A percentile compares a stretch with the other conserved stretches of the same genome.
Conservation (phyloP, 2,888 invertebrate species). For the Dascillus cervinus region DNA sequence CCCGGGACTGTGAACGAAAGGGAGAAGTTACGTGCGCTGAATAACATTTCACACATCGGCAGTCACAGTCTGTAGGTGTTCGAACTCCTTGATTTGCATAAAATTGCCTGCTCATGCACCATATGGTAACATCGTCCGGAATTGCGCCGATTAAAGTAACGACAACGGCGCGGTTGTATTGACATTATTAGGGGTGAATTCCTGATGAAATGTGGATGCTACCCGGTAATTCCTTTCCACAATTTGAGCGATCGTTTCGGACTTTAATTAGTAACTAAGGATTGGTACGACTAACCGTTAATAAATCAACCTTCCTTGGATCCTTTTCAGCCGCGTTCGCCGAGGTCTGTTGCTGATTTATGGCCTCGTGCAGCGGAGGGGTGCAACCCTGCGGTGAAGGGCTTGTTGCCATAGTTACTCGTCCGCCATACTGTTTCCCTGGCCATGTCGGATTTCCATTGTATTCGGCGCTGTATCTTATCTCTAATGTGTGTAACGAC, state of each 20-base stretch:
- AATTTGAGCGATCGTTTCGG: slow-evolving; percentile 9
- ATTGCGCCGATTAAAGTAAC: slow-evolving; percentile 12
- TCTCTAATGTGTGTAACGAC: slow-evolving; percentile 28
- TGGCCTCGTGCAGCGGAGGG: slow-evolving; percentile 23
- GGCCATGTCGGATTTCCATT: slow-evolving; percentile 23
- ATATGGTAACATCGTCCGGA: slow-evolving; percentile 21
- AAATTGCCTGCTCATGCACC: slow-evolving; percentile 22
- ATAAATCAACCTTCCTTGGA: slow-evolving; percentile 18
- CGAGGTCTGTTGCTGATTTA: slow-evolving; percentile 23
- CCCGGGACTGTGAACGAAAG: slow-evolving; percentile 22
- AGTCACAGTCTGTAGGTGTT: slow-evolving; percentile 20
- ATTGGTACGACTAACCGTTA: slow-evolving; percentile 13
- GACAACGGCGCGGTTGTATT: slow-evolving; percentile 12
- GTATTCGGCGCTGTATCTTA: slow-evolving; percentile 27
- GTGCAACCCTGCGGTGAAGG: slow-evolving; percentile 33
- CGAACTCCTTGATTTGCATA: slow-evolving; percentile 26
- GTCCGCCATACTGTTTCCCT: slow-evolving; percentile 31
- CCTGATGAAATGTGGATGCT: too few species aligned
- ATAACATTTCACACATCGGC: slow-evolving; percentile 19
- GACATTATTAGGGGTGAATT: slow-evolving; percentile 11
- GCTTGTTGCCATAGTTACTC: slow-evolving; percentile 37
- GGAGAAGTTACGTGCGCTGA: slow-evolving; percentile 34
- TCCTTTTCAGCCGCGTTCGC: slow-evolving; percentile 13
- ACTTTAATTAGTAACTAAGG: slow-evolving; percentile 14
- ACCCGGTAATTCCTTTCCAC: too few species aligned